Conservation (phyloP, 2,888 invertebrate genomes). For the Patella pellucida region DNA sequence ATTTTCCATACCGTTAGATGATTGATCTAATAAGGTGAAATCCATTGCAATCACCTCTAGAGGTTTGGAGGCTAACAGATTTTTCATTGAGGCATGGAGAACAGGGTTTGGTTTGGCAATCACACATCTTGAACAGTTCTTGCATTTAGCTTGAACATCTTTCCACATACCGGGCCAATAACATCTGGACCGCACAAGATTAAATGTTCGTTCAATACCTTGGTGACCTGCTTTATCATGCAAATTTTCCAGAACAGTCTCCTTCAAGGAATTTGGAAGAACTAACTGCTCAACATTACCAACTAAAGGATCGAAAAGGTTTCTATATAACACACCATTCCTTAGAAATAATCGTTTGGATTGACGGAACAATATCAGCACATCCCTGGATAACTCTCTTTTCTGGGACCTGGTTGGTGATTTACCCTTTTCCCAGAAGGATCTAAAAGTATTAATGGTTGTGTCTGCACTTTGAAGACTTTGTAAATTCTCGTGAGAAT, state of each 20-base stretch:
- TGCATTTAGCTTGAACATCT: conserved; percentile 25
- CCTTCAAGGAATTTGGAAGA: not conserved
- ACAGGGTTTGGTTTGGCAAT: conserved; percentile 22
- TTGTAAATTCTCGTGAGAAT: too few species aligned
- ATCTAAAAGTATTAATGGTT: too few species aligned
- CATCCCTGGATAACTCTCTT: too few species aligned
- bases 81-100: conserved; percentile 21
- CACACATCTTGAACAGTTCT: conserved; percentile 39
- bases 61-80: conserved; percentile 33
- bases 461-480: not conserved
- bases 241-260: too few species aligned
- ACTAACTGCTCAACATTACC: conserved; percentile 25
- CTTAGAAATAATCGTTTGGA: too few species aligned
- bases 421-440: too few species aligned
- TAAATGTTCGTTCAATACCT: too few species aligned
- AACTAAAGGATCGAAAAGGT: not conserved
- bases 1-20: conserved; percentile 36
- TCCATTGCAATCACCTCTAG: conserved; percentile 42
- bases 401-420: not conserved
- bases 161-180: too few species aligned
- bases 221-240: too few species aligned
- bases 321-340: too few species aligned
- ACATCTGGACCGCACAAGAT: too few species aligned
- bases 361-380: too few species aligned
- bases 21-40: conserved; percentile 39